These are phyloP conservation scores for Phodopus roborovskii DNA, from an alignment of 2,113 vertebrate genomes.

Conservation along the genomic window DNA sequence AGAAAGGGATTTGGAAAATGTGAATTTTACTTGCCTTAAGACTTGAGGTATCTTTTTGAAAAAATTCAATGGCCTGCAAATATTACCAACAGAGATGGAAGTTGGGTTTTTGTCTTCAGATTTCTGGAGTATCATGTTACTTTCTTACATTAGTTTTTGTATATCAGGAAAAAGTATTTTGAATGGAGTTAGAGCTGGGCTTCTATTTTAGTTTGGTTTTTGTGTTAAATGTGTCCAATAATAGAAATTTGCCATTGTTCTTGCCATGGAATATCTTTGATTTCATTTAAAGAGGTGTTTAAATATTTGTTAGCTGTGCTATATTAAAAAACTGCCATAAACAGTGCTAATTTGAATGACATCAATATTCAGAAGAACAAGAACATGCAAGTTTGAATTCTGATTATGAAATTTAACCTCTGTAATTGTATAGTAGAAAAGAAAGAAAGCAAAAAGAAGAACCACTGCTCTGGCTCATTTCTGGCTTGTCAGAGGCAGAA, in stretches of 20 bases:
- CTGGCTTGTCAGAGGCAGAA: conserved; percentile 33
- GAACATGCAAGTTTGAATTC: background rate
- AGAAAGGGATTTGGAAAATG: background rate
- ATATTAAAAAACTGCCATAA: conserved; percentile 30
- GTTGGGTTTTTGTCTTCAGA: background rate
- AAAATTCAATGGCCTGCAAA: background rate
- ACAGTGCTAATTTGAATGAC: conserved; percentile 50
- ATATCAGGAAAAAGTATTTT: background rate
- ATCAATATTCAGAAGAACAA: conserved; percentile 40
- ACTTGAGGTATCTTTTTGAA: background rate
- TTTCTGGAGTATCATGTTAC: background rate
- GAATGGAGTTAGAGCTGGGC: background rate
- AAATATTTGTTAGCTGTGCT: conserved; percentile 36
- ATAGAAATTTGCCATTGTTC: conserved; percentile 32
- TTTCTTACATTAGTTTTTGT: background rate
- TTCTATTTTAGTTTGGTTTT: background rate
- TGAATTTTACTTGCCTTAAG: conserved; percentile 14
- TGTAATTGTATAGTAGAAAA: conserved; percentile 38
- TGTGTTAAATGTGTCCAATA: background rate
- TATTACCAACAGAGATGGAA: background rate
- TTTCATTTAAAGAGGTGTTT: conserved; percentile 1
- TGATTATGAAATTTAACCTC: conserved; percentile 59
- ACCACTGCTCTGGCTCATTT: background rate
- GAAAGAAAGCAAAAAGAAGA: background rate
- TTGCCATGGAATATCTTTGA: background rate